Evolutionary conservation across 2,888 invertebrate species (phyloP), one percentile per base, ranked within the genome.

Genomic region (Polymixis flavicincta): DNA sequence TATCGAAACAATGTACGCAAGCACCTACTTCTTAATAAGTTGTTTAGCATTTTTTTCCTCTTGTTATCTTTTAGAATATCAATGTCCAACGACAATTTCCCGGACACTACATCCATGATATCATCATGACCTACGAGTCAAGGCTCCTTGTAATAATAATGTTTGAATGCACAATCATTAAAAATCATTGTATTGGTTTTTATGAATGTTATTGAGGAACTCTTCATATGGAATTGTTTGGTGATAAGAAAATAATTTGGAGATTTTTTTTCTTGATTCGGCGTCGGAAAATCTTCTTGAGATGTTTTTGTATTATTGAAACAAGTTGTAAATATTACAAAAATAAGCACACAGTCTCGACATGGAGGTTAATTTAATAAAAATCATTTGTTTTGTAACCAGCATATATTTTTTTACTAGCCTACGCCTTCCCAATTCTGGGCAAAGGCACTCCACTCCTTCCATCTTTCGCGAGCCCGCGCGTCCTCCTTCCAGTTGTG

Each of bases 41-140:
- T 66, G 52, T 64, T 68, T 84, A 65, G 67, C 14, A 66, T 74
- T 81, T 84, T 76, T 83, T 83, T 82, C 83, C 72, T 72, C 73
- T 60, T 70, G 65, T 77, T 85, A 82, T 74, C 68, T 68, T 57
- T 64, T 68, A 52, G 59, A 82, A 78, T 71, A 85, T 82, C 71
- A 75, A 64, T 78, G 70, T 70, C 42, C 61, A 66, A 85, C 75
- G 89, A 89, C 87, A 84, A 88, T 90, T 92, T 92, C 92, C 92
- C 90, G 89, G 88, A 88, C 84, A 86, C 52, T 59, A 50, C 55
- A 69, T 32, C 37, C 57, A 28, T 93, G 93, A 93, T 90, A 89
- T 92, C 93, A 92, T 85, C 85, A 25, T 70, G 89, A 90, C 90
- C 92, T 82, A 74, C 82, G 84, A 89, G 66, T 91, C 93, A 93